These are phyloP conservation scores for Drosophila pegasa DNA, from an alignment of 2,888 invertebrate genomes.

Conservation along the genomic window DNA sequence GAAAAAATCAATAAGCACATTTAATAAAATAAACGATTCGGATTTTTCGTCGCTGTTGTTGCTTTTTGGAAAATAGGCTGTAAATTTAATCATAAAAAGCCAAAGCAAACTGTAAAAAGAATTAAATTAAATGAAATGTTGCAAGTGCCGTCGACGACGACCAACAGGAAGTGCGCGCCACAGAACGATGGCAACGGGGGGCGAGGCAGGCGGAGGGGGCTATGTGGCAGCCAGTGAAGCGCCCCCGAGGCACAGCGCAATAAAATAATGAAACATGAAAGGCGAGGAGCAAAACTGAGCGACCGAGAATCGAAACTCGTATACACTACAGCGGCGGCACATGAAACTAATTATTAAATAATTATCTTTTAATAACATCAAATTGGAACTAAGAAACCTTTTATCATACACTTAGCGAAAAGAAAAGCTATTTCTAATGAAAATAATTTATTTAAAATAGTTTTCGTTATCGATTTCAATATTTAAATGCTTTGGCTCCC, in stretches of 20 bases:
- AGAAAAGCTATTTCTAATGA: background rate
- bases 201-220: background rate
- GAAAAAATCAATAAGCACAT: conserved; percentile 65
- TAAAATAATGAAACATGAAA: conserved; percentile 57
- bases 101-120: conserved; percentile 51
- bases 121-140: conserved; percentile 65
- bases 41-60: conserved; percentile 3
- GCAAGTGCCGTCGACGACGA: conserved; percentile 50
- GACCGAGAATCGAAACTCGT: background rate
- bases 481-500: background rate
- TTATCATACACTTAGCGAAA: background rate
- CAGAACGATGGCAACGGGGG: conserved; percentile 5
- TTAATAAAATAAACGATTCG: conserved; percentile 52
- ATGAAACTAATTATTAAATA: background rate
- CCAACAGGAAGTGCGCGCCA: conserved; percentile 57
- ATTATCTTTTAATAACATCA: background rate
- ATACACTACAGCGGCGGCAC: conserved; percentile 28
- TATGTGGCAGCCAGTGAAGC: conserved; percentile 18
- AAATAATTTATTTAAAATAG: background rate
- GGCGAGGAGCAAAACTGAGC: background rate
- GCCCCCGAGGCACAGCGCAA: conserved; percentile 44
- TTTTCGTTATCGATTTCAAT: background rate
- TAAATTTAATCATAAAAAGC: conserved; percentile 52
- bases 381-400: background rate
- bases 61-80: conserved; percentile 35